Evolutionary conservation across 2,797 vertebrate genomes (phyloP), one percentile per base, ranked within the genome.

Genomic region (Urocyon cinereoargenteus): DNA sequence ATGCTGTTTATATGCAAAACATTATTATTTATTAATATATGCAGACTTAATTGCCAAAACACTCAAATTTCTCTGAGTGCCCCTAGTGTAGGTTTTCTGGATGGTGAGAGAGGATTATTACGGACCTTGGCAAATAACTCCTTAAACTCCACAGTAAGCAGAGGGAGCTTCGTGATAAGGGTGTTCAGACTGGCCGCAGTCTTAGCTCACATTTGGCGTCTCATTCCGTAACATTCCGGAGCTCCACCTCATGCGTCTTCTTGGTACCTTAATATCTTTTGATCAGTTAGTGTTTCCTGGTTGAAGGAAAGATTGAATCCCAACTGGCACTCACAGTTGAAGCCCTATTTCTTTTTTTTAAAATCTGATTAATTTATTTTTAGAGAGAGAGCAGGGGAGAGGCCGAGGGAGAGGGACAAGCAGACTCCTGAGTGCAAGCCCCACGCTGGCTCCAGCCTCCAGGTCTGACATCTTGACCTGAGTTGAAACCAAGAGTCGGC

Each of bases 1-100:
- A 73, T 90, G 88, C 40, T 68, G n/a, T 88, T 94, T 97, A 34
- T 88, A 31, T 64, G 24, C 34, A 97, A 96, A 96, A 59, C 36
- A 70, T 57, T 68, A 81, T 94, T 97, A 78, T 89, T 92, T 94
- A 78, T 95, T 70, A 94, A 78, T 64, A 70, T 61, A 72, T 24
- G 1, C 21, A 96, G 28, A 53, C 1, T 45, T 89, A 96, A 36
- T 92, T 96, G 49, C 77, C 14, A 36, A 85, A 90, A 28, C 19
- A 66, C n/a, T 70, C 16, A 40, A 3, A 79, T 91, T 97, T 91
- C 70, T 81, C 9, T 70, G 91, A 82, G 26, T 88, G 16, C 5
- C 59, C 24, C 15, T 49, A 49, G 16, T 34, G 34, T 86, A 62
- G 36, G 22, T 68, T 85, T 96, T 34, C 64, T 81, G 57, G 55